Conservation (phyloP, 2,797 vertebrate species). For the Chloroceryle inda region DNA sequence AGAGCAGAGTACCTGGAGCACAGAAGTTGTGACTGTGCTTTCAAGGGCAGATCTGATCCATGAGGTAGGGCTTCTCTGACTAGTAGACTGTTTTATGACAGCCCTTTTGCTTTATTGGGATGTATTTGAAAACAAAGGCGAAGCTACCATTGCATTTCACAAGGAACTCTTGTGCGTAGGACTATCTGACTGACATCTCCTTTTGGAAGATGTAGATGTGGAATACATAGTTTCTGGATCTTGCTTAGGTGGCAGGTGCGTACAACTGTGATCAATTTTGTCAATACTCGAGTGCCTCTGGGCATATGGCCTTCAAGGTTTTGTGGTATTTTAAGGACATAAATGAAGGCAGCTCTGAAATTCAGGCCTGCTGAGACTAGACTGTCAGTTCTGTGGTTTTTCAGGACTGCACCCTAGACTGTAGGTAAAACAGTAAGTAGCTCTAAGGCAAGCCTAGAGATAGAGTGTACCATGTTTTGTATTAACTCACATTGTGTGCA, state of each 20-base stretch:
- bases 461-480: accelerated
- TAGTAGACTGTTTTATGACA: neutral
- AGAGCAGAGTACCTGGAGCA: neutral
- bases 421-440: neutral
- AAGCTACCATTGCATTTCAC: neutral
- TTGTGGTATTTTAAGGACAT: neutral
- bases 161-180: neutral
- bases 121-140: neutral
- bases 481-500: neutral
- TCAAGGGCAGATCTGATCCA: neutral
- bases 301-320: neutral
- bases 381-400: neutral
- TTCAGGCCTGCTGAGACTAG: neutral
- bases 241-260: neutral
- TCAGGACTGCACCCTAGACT: neutral
- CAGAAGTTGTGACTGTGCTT: neutral
- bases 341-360: neutral
- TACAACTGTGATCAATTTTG: neutral
- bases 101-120: neutral
- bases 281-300: neutral
- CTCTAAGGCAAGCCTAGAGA: neutral
- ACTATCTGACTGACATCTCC: neutral
- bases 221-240: neutral
- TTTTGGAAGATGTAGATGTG: neutral
- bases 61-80: neutral